Conservation (phyloP, 1,140 invertebrate genomes). For the Adoxophyes honmai region DNA sequence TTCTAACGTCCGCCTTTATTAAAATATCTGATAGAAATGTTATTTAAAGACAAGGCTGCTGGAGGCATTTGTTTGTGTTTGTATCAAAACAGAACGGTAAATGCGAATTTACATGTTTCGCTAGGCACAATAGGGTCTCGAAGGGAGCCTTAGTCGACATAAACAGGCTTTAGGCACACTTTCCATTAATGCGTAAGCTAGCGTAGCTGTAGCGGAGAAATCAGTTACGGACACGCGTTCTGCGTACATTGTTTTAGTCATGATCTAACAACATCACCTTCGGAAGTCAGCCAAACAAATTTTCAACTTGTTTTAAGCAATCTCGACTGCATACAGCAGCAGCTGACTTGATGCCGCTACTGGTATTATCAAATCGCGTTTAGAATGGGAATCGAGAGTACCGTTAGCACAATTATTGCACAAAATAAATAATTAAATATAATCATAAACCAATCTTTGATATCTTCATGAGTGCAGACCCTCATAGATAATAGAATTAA, state of each 20-base stretch:
- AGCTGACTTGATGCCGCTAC: too few relatives aligned
- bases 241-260: slow-evolving; percentile 15
- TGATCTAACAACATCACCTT: slow-evolving; percentile 8
- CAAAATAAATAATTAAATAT: too few relatives aligned
- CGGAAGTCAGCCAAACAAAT: background rate
- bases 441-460: too few relatives aligned
- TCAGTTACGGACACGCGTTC: slow-evolving; percentile 14
- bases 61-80: background rate
- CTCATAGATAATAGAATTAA: too few relatives aligned
- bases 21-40: slow-evolving; percentile 2
- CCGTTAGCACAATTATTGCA: too few relatives aligned
- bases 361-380: too few relatives aligned
- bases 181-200: slow-evolving; percentile 11
- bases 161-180: slow-evolving; percentile 13
- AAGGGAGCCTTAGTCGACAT: background rate
- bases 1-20: slow-evolving; percentile 1
- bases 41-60: background rate
- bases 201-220: slow-evolving; percentile 2
- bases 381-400: too few relatives aligned
- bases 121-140: slow-evolving; percentile 12
- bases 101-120: slow-evolving; percentile 11
- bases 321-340: too few relatives aligned
- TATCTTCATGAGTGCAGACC: too few relatives aligned
- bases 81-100: slow-evolving; percentile 7
- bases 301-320: too few relatives aligned